A percentile compares a stretch with the other conserved stretches of the same genome.
Evolutionary conservation across 2,888 invertebrate species (phyloP).

Genomic region (Lasioglossum lativentre): DNA sequence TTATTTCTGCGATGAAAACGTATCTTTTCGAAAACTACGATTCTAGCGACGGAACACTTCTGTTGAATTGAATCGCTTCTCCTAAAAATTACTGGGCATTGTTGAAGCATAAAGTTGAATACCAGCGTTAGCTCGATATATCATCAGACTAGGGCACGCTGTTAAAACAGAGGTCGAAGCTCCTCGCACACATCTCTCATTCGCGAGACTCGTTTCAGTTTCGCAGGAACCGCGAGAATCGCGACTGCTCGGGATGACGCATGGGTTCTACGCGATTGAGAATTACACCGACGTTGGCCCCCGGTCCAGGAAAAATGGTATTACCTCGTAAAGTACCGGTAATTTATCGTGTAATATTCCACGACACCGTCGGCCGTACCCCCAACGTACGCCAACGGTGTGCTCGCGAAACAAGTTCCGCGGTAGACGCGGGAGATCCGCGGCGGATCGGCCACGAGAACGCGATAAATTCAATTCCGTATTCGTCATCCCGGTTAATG

Average conservation of each 20-base stretch:
- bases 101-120: neutral
- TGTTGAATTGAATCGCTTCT: too few relatives aligned
- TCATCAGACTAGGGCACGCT: neutral
- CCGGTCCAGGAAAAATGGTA: conserved; percentile 6
- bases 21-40: too few relatives aligned
- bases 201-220: neutral
- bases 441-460: conserved; percentile 7
- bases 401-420: neutral
- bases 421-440: neutral
- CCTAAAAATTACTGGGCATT: neutral
- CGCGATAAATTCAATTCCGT: conserved; percentile 58
- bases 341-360: conserved; percentile 54
- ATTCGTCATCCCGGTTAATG: conserved; percentile 53
- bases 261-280: conserved; percentile 8
- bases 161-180: neutral
- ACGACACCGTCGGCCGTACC: neutral
- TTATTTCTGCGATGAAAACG: too few relatives aligned
- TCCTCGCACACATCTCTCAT: neutral
- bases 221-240: neutral
- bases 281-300: neutral
- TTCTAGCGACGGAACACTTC: too few relatives aligned
- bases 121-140: neutral
- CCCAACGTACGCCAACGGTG: neutral
- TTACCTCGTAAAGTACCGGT: conserved; percentile 20
- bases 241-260: neutral